A percentile compares a stretch with the other conserved stretches of the same genome.
phyloP scores from a whole-genome alignment of 2,888 invertebrate species.

The Pammene fasciana region DNA sequence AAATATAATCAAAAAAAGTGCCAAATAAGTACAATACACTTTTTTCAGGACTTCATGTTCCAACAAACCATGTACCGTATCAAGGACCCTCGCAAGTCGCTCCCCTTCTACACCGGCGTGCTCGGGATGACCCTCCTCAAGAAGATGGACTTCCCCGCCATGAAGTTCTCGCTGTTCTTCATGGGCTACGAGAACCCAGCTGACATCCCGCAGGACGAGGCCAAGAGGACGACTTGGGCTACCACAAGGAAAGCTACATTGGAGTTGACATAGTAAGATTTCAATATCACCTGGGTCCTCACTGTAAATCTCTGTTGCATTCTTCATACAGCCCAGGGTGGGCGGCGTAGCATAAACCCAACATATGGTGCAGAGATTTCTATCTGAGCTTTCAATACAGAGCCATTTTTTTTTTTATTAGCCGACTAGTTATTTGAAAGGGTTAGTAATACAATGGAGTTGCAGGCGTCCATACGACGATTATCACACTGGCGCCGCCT shows the following conservation, averaged over 20 bases:
- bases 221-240: conserved; percentile 89
- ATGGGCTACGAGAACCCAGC: conserved; percentile 92
- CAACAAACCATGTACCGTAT: conserved; percentile 99
- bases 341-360: no score
- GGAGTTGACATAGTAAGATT: conserved; percentile 94
- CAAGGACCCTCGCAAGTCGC: conserved; percentile 93
- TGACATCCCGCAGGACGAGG: conserved; percentile 88
- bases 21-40: not conserved
- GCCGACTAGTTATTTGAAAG: no score
- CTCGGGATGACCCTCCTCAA: conserved; percentile 95
- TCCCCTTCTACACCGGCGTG: conserved; percentile 95
- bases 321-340: no score
- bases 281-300: not conserved
- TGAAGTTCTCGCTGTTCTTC: conserved; percentile 96
- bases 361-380: no score
- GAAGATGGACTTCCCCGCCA: conserved; percentile 93
- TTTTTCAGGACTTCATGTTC: conserved; percentile 92
- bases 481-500: no score
- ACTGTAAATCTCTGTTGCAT: no score
- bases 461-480: no score
- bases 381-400: no score
- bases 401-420: no score
- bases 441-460: no score
- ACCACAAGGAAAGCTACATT: conserved; percentile 92
- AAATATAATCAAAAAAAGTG: no score